Percentiles rank a stretch among this genome's conserved stretches.
These are phyloP conservation scores for Xyrauchen texanus DNA, from an alignment of 2,113 vertebrate species.

Conservation along the genomic window DNA sequence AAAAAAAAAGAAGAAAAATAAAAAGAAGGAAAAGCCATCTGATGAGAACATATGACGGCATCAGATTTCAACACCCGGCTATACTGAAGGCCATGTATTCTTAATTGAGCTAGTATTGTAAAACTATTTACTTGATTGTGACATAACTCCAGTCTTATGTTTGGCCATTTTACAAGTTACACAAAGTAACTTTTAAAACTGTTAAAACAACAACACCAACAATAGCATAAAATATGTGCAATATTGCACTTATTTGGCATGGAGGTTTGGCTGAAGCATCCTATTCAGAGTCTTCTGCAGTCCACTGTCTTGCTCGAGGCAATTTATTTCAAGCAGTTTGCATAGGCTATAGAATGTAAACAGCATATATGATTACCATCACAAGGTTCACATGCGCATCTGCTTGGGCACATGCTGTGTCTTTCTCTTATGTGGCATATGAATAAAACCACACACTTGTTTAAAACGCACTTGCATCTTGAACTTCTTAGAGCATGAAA, in stretches of 20 bases:
- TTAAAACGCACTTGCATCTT: conserved; percentile 44
- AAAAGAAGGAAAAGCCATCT: conserved; percentile 61
- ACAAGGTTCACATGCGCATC: not conserved
- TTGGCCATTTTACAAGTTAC: conserved; percentile 5
- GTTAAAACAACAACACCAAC: too few species aligned
- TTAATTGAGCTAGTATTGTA: conserved; percentile 40
- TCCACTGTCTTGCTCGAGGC: too few species aligned
- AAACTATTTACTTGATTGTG: conserved; percentile 43
- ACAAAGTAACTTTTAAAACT: not conserved
- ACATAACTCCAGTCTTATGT: conserved; percentile 10
- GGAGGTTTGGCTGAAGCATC: too few species aligned
- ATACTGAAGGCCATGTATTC: conserved; percentile 13
- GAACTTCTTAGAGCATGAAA: conserved; percentile 56
- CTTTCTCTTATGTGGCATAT: not conserved
- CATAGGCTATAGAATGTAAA: too few species aligned
- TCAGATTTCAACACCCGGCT: conserved; percentile 43
- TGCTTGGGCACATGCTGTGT: conserved; percentile 22
- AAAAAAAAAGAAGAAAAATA: not conserved
- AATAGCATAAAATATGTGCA: too few species aligned
- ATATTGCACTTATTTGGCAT: too few species aligned
- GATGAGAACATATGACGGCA: conserved; percentile 62
- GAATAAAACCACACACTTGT: not conserved
- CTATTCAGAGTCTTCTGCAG: too few species aligned
- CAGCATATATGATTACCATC: too few species aligned
- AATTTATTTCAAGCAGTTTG: too few species aligned